These are phyloP conservation scores for Eonycteris spelaea DNA, from an alignment of 2,113 vertebrate genomes.

Conservation along the genomic window DNA sequence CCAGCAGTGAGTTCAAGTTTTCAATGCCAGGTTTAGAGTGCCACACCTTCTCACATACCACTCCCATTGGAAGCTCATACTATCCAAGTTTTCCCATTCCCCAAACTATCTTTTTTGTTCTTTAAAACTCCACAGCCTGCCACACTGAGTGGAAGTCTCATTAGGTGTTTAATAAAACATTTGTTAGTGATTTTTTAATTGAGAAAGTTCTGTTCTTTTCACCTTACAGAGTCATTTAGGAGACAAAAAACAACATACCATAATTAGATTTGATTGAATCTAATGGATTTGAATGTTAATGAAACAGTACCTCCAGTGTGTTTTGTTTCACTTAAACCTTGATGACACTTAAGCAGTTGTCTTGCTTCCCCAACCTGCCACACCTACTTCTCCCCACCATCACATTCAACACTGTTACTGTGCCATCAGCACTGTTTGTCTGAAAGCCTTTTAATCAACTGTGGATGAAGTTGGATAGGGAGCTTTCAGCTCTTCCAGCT, in stretches of 20 bases:
- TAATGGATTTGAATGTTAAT: conserved; percentile 39
- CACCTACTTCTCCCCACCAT: neutral
- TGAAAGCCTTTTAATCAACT: conserved; percentile 29
- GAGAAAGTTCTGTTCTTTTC: conserved; percentile 48
- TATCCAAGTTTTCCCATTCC: neutral
- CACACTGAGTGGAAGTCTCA: neutral
- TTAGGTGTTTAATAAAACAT: neutral
- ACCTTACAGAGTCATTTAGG: conserved; percentile 4
- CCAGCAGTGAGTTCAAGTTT: neutral
- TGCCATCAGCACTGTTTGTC: neutral
- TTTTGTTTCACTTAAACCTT: conserved; percentile 19
- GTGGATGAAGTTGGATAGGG: neutral
- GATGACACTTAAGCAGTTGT: neutral
- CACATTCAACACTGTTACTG: neutral
- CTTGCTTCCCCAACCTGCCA: neutral
- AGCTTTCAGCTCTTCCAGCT: conserved; percentile 48
- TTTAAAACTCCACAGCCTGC: neutral
- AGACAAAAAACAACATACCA: neutral
- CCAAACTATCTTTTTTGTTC: neutral
- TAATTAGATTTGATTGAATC: conserved; percentile 29
- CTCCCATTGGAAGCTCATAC: neutral
- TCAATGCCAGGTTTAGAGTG: neutral
- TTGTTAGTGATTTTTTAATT: conserved; percentile 15
- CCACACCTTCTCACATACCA: neutral
- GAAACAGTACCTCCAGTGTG: neutral